Evolutionary conservation across 2,113 vertebrate species (phyloP).

Genomic region (Coregonus clupeaformis): DNA sequence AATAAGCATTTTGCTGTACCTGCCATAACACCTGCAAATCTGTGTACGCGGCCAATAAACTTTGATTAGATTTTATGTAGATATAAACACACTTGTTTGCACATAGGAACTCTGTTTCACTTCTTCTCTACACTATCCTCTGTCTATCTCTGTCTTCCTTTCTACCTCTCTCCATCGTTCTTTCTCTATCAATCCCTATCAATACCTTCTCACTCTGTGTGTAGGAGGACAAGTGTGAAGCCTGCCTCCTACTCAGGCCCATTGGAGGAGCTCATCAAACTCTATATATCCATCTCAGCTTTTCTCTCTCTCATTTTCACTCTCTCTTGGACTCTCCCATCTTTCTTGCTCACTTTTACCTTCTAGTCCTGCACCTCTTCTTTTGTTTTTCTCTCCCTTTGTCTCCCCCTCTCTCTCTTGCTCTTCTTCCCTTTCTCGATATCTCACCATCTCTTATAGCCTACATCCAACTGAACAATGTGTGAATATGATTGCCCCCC

Average conservation of each 20-base stretch:
- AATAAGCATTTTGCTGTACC: too few relatives aligned
- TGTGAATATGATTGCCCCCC: too few relatives aligned
- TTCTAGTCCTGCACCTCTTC: background rate
- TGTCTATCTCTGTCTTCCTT: background rate
- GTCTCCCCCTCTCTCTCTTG: background rate
- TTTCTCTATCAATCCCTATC: background rate
- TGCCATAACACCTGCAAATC: too few relatives aligned
- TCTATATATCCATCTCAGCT: background rate
- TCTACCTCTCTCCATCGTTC: background rate
- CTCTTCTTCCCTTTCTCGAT: background rate
- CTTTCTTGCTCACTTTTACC: constrained; percentile 8
- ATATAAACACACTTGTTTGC: too few relatives aligned
- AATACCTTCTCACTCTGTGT: background rate
- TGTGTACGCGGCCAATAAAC: too few relatives aligned
- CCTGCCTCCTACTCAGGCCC: constrained; percentile 5
- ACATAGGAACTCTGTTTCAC: too few relatives aligned
- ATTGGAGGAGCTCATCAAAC: constrained; percentile 1
- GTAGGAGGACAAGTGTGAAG: constrained; percentile 19
- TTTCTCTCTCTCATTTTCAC: background rate
- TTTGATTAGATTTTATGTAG: too few relatives aligned
- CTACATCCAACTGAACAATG: too few relatives aligned
- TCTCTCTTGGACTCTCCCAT: background rate
- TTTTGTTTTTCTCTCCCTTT: background rate
- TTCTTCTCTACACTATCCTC: too few relatives aligned
- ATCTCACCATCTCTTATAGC: background rate